phyloP scores from a whole-genome alignment of 2,888 invertebrate genomes.

The Trimorus sp. region DNA sequence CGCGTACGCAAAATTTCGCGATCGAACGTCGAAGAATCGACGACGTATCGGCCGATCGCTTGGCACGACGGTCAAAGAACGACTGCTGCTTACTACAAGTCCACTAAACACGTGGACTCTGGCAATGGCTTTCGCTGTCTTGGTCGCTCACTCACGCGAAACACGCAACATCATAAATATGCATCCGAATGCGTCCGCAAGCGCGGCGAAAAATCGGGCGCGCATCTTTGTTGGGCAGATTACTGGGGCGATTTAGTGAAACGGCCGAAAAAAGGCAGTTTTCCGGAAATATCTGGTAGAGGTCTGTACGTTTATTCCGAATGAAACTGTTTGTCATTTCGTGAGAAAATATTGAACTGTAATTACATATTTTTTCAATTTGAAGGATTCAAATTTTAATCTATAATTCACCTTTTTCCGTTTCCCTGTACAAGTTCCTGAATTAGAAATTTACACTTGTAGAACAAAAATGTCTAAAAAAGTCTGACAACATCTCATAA shows the following conservation, averaged over 20 bases:
- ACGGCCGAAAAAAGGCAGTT: too few species aligned
- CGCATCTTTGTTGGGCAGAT: slow-evolving; percentile 23
- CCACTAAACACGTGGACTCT: slow-evolving; percentile 53
- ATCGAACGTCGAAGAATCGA: not conserved
- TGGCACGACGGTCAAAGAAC: slow-evolving; percentile 57
- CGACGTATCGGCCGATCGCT: slow-evolving; percentile 20
- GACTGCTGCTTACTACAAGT: slow-evolving; percentile 57
- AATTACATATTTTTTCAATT: too few species aligned
- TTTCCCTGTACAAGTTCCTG: too few species aligned
- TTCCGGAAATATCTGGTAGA: too few species aligned
- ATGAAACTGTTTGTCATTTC: too few species aligned
- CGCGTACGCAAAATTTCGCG: not conserved
- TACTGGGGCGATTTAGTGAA: not conserved
- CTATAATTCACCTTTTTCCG: too few species aligned
- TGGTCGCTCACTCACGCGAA: slow-evolving; percentile 42
- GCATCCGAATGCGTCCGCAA: slow-evolving; percentile 39
- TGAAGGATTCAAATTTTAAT: too few species aligned
- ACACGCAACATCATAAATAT: slow-evolving; percentile 61
- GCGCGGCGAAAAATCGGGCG: slow-evolving; percentile 27
- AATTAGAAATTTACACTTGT: too few species aligned
- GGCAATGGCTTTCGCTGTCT: slow-evolving; percentile 60
- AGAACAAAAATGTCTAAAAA: too few species aligned
- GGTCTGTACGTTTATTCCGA: too few species aligned
- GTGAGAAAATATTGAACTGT: too few species aligned
- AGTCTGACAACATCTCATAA: too few species aligned